Evolutionary conservation across 2,797 vertebrate genomes (phyloP).

Genomic region (Thamnophis elegans): DNA sequence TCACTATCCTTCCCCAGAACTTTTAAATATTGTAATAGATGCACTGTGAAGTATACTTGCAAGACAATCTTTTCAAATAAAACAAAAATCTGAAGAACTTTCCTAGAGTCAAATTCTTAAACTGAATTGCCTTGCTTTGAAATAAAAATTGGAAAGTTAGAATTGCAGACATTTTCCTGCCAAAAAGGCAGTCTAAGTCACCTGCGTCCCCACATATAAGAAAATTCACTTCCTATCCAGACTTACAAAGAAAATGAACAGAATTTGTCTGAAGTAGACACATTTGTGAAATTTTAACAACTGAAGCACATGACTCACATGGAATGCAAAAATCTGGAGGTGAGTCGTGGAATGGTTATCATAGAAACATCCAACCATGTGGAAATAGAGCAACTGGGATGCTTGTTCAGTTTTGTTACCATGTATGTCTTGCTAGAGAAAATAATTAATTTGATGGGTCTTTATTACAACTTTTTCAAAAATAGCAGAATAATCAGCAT

Average conservation of each 20-base stretch:
- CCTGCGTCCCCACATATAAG: neutral
- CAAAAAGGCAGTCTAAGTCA: neutral
- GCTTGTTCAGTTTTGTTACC: neutral
- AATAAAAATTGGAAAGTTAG: neutral
- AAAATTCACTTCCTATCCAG: neutral
- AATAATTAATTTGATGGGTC: neutral
- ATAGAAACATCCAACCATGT: neutral
- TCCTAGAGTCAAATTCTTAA: neutral
- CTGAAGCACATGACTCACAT: neutral
- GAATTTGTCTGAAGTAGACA: neutral
- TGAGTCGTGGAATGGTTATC: neutral
- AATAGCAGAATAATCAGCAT: neutral
- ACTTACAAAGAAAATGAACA: neutral
- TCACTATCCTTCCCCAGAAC: neutral
- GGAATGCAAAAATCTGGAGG: neutral
- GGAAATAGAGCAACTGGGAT: neutral
- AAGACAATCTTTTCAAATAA: conserved; percentile 8
- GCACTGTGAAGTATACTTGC: neutral
- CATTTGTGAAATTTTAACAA: neutral
- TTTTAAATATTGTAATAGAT: neutral
- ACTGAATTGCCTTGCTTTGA: neutral
- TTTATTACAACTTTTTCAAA: neutral
- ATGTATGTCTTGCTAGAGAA: neutral
- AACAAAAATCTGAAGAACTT: neutral
- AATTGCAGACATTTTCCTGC: neutral